phyloP scores from a whole-genome alignment of 2,797 vertebrate species.

The Propithecus perrieri region DNA sequence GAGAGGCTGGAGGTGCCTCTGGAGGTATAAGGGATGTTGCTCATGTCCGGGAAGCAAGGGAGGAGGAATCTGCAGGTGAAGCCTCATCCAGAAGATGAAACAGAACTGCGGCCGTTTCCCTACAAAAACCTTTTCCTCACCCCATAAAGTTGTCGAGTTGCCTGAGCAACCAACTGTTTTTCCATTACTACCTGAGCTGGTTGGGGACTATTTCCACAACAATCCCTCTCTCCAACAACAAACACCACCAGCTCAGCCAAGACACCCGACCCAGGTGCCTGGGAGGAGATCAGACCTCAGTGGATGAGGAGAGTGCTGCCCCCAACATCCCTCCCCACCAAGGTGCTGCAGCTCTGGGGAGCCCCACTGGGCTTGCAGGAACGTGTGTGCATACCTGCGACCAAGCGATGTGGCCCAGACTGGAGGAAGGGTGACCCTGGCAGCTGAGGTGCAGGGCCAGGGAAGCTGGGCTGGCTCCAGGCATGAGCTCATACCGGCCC shows the following conservation, averaged over 20 bases:
- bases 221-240: constrained; percentile 50
- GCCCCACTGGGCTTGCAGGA: background rate
- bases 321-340: background rate
- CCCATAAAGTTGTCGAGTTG: constrained; percentile 23
- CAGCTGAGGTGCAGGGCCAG: constrained; percentile 22
- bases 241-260: background rate
- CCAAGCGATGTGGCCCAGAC: background rate
- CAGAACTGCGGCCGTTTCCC: background rate
- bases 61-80: background rate
- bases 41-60: background rate
- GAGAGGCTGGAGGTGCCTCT: background rate
- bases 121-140: background rate
- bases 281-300: background rate
- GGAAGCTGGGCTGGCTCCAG: constrained; percentile 44
- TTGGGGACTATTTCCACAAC: constrained; percentile 38
- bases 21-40: background rate
- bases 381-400: background rate
- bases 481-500: constrained; percentile 52
- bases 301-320: background rate
- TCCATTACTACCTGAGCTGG: constrained; percentile 12
- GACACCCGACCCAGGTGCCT: background rate
- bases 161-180: constrained; percentile 53
- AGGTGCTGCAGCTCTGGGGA: background rate
- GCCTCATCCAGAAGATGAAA: background rate
- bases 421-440: background rate